These are phyloP conservation scores for Urophycis tenuis DNA, from an alignment of 2,797 vertebrate genomes.

Conservation along the genomic window DNA sequence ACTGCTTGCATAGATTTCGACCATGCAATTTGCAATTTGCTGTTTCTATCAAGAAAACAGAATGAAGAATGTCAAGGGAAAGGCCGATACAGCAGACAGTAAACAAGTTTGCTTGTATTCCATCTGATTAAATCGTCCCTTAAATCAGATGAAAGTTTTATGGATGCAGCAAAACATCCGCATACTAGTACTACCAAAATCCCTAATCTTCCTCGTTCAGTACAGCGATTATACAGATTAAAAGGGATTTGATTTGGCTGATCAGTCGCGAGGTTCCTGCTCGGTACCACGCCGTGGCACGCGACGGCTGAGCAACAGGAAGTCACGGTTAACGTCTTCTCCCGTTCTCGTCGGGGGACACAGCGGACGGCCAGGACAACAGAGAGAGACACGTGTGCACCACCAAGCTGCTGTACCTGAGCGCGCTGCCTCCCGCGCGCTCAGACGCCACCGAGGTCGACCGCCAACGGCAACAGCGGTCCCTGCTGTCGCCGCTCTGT, in stretches of 20 bases:
- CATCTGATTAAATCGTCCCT: background rate
- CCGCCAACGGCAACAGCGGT: background rate
- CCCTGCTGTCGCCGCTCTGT: background rate
- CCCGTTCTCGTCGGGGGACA: too few relatives aligned
- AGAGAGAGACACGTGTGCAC: conserved; percentile 22
- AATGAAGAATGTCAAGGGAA: background rate
- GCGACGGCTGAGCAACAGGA: too few relatives aligned
- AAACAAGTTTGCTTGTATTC: background rate
- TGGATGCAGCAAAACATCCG: background rate
- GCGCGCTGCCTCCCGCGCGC: conserved; percentile 27
- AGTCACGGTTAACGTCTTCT: too few relatives aligned
- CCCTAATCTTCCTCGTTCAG: background rate
- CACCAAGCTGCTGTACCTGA: conserved; percentile 43
- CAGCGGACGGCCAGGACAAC: conserved; percentile 9
- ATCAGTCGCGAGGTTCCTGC: background rate
- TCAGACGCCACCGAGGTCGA: background rate
- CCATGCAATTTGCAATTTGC: background rate
- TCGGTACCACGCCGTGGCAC: too few relatives aligned
- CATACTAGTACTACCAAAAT: background rate
- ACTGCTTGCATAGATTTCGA: background rate
- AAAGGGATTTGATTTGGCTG: background rate
- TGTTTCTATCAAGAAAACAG: background rate
- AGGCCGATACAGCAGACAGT: background rate
- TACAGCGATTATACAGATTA: background rate
- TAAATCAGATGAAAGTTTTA: too few relatives aligned